Percentiles rank a stretch among this genome's conserved stretches.
Evolutionary conservation across 2,113 vertebrate species (phyloP).

Genomic region (Rhynchomys soricoides): DNA sequence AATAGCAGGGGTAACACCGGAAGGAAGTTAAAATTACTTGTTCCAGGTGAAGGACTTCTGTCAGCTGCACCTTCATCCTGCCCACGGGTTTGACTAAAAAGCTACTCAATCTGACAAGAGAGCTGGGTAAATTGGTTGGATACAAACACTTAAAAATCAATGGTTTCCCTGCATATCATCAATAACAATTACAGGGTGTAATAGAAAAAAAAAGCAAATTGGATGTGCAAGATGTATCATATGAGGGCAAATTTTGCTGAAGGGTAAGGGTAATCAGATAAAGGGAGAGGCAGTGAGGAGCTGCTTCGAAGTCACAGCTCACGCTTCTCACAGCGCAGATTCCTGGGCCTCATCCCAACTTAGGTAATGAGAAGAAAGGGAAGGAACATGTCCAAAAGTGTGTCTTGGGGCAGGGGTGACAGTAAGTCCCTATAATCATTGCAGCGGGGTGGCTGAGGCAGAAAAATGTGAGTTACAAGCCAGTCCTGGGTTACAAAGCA

Average conservation of each 20-base stretch:
- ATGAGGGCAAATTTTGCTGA: not conserved
- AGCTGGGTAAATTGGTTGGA: slow-evolving; percentile 32
- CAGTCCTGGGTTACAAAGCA: not conserved
- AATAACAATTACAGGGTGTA: slow-evolving; percentile 48
- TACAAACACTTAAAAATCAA: slow-evolving; percentile 66
- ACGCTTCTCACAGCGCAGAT: not conserved
- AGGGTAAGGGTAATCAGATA: not conserved
- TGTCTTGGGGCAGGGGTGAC: not conserved
- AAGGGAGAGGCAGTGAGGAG: not conserved
- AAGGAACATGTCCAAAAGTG: not conserved
- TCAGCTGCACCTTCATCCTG: not conserved
- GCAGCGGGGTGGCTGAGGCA: not conserved
- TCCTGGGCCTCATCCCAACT: not conserved
- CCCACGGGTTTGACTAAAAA: slow-evolving; percentile 38
- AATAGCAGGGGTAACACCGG: not conserved
- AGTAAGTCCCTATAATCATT: not conserved
- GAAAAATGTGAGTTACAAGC: not conserved
- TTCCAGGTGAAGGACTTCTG: not conserved
- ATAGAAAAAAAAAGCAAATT: slow-evolving; percentile 32
- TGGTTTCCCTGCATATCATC: slow-evolving; percentile 21
- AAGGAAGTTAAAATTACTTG: not conserved
- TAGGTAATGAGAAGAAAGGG: not conserved
- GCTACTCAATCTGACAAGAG: slow-evolving; percentile 17
- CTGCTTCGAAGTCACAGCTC: not conserved
- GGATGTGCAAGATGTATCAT: not conserved